Percentiles rank a stretch among this genome's conserved stretches.
These are phyloP conservation scores for Leptestheria dahalacensis DNA, from an alignment of 1,140 invertebrate species.

Conservation along the genomic window DNA sequence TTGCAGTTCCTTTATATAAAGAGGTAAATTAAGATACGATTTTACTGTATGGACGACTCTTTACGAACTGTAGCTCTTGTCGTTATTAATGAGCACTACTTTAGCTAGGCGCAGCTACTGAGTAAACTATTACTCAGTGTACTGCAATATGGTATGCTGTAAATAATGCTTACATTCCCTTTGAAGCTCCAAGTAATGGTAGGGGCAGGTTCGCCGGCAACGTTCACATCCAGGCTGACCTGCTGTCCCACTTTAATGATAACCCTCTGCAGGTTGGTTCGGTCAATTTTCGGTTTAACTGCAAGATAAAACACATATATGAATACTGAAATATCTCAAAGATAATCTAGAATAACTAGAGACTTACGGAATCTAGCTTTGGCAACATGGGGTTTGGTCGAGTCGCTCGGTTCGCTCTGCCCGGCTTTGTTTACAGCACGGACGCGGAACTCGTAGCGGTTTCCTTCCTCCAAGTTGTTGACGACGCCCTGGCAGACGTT, in stretches of 20 bases:
- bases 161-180: conserved; percentile 36
- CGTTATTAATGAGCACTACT: too few relatives aligned
- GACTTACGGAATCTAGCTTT: conserved; percentile 78
- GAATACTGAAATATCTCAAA: neutral
- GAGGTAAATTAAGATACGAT: conserved; percentile 9
- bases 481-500: conserved; percentile 66
- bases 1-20: conserved; percentile 41
- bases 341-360: neutral
- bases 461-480: conserved; percentile 77
- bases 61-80: too few relatives aligned
- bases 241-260: conserved; percentile 82
- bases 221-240: conserved; percentile 76
- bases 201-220: conserved; percentile 86
- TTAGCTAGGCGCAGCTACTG: too few relatives aligned
- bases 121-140: conserved; percentile 10
- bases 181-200: conserved; percentile 77
- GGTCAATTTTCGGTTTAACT: conserved; percentile 86
- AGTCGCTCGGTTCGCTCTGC: conserved; percentile 82
- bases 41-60: too few relatives aligned
- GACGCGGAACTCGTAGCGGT: conserved; percentile 89
- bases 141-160: neutral
- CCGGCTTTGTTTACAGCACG: conserved; percentile 92
- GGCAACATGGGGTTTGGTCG: conserved; percentile 86
- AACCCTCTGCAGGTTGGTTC: conserved; percentile 68
- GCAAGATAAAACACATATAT: conserved; percentile 22